phyloP scores from a whole-genome alignment of 2,113 vertebrate genomes.

The Ammospiza caudacuta region DNA sequence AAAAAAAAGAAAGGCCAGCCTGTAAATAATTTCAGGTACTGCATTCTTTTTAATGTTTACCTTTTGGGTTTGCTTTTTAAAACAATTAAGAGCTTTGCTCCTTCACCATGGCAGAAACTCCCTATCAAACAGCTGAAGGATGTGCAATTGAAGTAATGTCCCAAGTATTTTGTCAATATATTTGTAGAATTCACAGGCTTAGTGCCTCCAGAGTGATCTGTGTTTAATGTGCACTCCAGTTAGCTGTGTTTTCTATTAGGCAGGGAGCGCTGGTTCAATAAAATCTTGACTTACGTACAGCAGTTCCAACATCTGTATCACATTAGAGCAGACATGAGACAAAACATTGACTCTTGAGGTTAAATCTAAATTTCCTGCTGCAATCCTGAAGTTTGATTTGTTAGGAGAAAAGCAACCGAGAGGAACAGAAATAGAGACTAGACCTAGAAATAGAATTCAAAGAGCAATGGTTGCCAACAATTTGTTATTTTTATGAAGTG shows the following conservation, averaged over 20 bases:
- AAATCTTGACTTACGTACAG: conserved; percentile 70
- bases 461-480: conserved; percentile 56
- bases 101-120: not conserved
- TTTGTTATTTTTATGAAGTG: conserved; percentile 71
- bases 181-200: conserved; percentile 40
- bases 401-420: conserved; percentile 70
- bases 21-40: not conserved
- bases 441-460: conserved; percentile 66
- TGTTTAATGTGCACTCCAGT: conserved; percentile 57
- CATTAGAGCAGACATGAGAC: conserved; percentile 81
- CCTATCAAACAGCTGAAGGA: conserved; percentile 16
- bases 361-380: conserved; percentile 83
- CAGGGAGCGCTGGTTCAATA: conserved; percentile 70
- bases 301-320: conserved; percentile 78
- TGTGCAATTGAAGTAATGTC: conserved; percentile 46
- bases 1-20: not conserved
- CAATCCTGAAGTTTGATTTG: conserved; percentile 72
- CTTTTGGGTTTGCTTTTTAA: not conserved
- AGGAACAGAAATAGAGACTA: conserved; percentile 64
- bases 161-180: conserved; percentile 48
- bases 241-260: conserved; percentile 77
- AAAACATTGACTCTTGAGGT: conserved; percentile 80
- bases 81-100: not conserved
- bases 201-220: conserved; percentile 53
- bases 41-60: not conserved